A percentile compares a stretch with the other conserved stretches of the same genome.
Evolutionary conservation across 2,888 invertebrate species (phyloP).

Genomic region (Heliconius aoede): DNA sequence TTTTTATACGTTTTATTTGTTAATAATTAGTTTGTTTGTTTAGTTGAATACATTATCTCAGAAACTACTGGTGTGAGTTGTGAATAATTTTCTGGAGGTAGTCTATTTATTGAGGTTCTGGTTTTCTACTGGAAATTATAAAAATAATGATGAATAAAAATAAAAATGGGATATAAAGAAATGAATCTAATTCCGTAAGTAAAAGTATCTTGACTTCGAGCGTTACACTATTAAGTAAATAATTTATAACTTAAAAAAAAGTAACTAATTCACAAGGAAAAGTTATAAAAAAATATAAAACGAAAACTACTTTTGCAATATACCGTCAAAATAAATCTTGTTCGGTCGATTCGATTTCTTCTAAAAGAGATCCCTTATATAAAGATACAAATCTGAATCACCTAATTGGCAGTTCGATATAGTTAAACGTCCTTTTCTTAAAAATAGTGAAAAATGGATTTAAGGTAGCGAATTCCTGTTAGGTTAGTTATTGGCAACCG

Average conservation of each 20-base stretch:
- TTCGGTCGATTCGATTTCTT: neutral
- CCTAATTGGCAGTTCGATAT: slow-evolving; percentile 16
- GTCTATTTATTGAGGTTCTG: too few species aligned
- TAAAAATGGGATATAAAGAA: too few species aligned
- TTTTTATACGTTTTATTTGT: too few species aligned
- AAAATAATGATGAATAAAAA: too few species aligned
- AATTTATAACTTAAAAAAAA: neutral
- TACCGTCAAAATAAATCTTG: neutral
- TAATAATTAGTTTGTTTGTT: too few species aligned
- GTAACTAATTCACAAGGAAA: neutral
- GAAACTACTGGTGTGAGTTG: neutral
- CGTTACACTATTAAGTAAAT: neutral
- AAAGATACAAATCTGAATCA: slow-evolving; percentile 1
- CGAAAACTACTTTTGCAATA: neutral
- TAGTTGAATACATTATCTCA: neutral
- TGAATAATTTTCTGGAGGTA: too few species aligned
- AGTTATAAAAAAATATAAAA: neutral
- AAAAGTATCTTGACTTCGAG: neutral
- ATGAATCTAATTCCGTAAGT: too few species aligned
- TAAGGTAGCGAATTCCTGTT: neutral
- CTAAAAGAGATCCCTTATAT: neutral
- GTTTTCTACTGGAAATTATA: too few species aligned
- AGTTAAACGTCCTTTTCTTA: slow-evolving; percentile 7
- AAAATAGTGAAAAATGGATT: slow-evolving; percentile 13
- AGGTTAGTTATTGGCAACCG: neutral